A percentile compares a stretch with the other conserved stretches of the same genome.
Conservation (phyloP, 2,113 vertebrate genomes). For the Notechis scutatus region DNA sequence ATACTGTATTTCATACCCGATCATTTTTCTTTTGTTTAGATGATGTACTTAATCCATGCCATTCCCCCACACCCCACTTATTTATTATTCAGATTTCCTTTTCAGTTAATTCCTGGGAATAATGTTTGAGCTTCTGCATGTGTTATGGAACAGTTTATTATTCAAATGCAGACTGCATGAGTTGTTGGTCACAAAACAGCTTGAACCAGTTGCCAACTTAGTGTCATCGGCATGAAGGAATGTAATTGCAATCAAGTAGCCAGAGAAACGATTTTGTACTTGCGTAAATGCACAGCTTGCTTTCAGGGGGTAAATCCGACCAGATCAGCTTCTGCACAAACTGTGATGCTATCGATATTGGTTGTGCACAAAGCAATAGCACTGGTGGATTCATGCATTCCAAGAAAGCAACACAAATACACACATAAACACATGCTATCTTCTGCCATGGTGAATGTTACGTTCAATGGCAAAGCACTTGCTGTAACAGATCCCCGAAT, state of each 20-base stretch:
- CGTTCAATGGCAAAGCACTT: neutral
- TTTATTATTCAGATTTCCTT: neutral
- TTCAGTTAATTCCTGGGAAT: slow-evolving; percentile 8
- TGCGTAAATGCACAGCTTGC: neutral
- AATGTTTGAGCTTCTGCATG: rapidly evolving
- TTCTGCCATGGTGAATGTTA: neutral
- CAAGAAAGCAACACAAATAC: neutral
- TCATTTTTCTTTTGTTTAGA: neutral
- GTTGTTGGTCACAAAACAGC: neutral
- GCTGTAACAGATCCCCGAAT: neutral
- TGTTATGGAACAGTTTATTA: neutral
- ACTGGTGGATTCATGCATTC: neutral
- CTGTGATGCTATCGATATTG: neutral
- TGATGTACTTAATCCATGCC: neutral
- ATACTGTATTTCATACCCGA: neutral
- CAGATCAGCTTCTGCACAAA: neutral
- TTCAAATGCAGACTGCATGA: neutral
- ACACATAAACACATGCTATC: neutral
- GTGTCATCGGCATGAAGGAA: neutral
- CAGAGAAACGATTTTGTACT: neutral
- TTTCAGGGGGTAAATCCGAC: neutral
- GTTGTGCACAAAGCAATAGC: neutral
- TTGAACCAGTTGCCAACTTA: neutral
- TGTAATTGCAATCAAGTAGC: neutral
- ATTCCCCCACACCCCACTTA: neutral